Evolutionary conservation across 92 coral and sea anemone species (phyloP), one percentile per base, ranked within the genome.

Genomic region (Phenganax stokvisi): DNA sequence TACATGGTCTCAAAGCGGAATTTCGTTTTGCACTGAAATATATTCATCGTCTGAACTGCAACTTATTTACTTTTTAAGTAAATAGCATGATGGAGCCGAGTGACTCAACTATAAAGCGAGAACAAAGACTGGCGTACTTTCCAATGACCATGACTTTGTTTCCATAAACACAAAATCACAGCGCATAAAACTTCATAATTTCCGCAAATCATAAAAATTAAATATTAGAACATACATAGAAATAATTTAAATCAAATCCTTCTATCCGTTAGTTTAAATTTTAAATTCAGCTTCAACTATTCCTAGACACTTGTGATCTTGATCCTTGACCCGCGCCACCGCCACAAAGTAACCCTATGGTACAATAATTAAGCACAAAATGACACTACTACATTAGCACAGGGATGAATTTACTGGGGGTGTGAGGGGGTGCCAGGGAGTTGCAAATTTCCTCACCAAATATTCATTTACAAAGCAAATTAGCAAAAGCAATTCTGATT

Each of bases 331-430:
- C 3, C 44, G 83, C 9, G 73, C 83, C 51, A 65, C 74, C 15
- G 83, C 83, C 12, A 79, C 57, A 79, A 79, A 79, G 17, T 79
- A 79, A 7, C 83, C 83, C 83, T 79, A 64, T 10, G 20, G 37
- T 10, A 12, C 12, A 12, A 57, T 12, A 56, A 75, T 52, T 28
- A 76, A 77, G 12, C 53, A 57, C 31, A 8, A 74, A 2, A 53
- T 16, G 56, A n/a, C 7, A 20, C 51, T 11, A 12, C 53, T 7
- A 27, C n/a, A 54, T 61, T n/a, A 3, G 51, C 5, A 51, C 9
- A 28, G 6, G n/a, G 76, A 25, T 51, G 25, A 20, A 20, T 20
- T 20, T 20, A 20, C 25, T 20, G 25, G 25, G 25, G 25, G 25
- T 20, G 25, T 20, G 25, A 20, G 25, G 25, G 25, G 25, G 25